Conservation (phyloP, 1,140 invertebrate genomes). For the Matsumurasca onukii region DNA sequence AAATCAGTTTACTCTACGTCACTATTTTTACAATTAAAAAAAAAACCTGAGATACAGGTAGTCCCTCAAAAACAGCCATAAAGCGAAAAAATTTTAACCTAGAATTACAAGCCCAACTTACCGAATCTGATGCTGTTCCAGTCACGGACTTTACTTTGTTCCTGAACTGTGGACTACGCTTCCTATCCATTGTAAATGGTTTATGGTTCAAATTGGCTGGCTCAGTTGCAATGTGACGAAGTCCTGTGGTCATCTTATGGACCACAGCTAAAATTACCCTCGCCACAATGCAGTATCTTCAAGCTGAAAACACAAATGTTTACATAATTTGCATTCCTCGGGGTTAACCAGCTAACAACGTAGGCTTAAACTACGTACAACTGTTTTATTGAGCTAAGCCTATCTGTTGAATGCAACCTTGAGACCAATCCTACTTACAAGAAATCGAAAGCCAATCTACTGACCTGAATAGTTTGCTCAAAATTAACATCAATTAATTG, state of each 20-base stretch:
- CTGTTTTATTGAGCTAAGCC: no score
- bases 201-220: conserved; percentile 37
- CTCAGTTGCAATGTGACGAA: conserved; percentile 42
- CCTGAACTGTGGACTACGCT: conserved; percentile 38
- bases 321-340: not conserved
- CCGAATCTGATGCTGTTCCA: conserved; percentile 42
- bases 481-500: conserved; percentile 26
- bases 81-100: not conserved
- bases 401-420: not conserved
- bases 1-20: no score
- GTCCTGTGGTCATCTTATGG: conserved; percentile 41
- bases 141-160: conserved; percentile 40
- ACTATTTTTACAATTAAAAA: no score
- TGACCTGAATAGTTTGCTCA: conserved; percentile 18
- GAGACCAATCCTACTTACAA: not conserved
- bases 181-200: conserved; percentile 39
- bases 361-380: no score
- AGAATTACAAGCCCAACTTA: conserved; percentile 37
- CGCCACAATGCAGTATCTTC: conserved; percentile 30
- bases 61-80: no score
- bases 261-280: conserved; percentile 35
- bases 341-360: not conserved
- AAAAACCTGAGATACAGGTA: no score
- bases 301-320: conserved; percentile 9
- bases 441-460: not conserved